Percentiles rank a stretch among this genome's conserved stretches.
Evolutionary conservation across 1,140 invertebrate species (phyloP).

Genomic region (Drosophila sproati): DNA sequence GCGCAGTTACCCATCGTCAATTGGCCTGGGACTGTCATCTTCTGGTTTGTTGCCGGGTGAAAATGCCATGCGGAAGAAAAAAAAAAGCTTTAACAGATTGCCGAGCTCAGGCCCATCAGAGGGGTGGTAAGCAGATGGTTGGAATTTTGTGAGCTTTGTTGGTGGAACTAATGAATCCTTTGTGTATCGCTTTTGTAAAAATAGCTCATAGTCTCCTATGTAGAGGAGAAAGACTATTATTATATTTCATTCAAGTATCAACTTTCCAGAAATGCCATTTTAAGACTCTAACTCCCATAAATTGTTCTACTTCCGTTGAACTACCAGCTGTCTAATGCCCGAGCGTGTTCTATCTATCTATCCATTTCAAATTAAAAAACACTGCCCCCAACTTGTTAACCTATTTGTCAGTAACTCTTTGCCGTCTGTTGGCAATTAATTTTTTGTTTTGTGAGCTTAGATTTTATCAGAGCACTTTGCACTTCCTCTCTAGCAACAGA

Average conservation of each 20-base stretch:
- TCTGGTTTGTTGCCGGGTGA: slow-evolving; percentile 15
- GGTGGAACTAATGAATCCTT: slow-evolving; percentile 23
- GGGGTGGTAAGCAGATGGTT: slow-evolving; percentile 42
- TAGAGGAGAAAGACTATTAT: neutral
- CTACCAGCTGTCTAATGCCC: neutral
- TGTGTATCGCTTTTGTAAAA: neutral
- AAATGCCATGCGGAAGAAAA: neutral
- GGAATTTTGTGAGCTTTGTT: slow-evolving; percentile 51
- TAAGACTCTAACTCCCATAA: neutral
- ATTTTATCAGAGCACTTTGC: slow-evolving; percentile 54
- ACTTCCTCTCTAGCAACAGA: slow-evolving; percentile 42
- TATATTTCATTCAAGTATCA: too few relatives aligned
- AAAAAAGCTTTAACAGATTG: slow-evolving; percentile 22
- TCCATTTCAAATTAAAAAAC: slow-evolving; percentile 7
- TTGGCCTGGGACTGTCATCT: slow-evolving; percentile 34
- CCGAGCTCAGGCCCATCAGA: neutral
- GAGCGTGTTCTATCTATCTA: neutral
- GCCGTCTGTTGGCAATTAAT: slow-evolving; percentile 51
- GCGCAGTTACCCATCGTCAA: slow-evolving; percentile 31
- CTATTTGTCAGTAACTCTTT: slow-evolving; percentile 37
- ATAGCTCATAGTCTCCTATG: neutral
- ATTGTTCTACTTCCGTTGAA: slow-evolving; percentile 22
- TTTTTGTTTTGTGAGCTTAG: slow-evolving; percentile 33
- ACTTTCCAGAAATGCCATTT: too few relatives aligned
- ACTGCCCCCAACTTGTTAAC: slow-evolving; percentile 48